A percentile compares a stretch with the other conserved stretches of the same genome.
These are phyloP conservation scores for Lutjanus argentimaculatus DNA, from an alignment of 2,797 vertebrate species.

Conservation along the genomic window DNA sequence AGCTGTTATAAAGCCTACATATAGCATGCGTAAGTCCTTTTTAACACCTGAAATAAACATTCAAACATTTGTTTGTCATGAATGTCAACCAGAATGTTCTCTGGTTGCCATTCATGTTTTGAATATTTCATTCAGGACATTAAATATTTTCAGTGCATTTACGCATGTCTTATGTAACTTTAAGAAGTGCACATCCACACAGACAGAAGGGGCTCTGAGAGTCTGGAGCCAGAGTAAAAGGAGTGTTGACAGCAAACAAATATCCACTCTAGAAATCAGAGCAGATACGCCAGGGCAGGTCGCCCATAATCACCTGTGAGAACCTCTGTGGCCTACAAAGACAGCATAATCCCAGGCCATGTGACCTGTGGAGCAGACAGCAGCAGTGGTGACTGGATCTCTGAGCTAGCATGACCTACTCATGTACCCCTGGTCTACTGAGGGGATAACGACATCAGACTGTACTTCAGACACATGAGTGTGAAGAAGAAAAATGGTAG, in stretches of 20 bases:
- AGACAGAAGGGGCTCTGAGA: slow-evolving; percentile 55
- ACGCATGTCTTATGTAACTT: slow-evolving; percentile 66
- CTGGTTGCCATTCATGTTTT: slow-evolving; percentile 22
- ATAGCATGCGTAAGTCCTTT: slow-evolving; percentile 53
- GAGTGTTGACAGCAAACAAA: slow-evolving; percentile 76
- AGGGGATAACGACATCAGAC: slow-evolving; percentile 36
- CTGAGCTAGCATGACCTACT: slow-evolving; percentile 61
- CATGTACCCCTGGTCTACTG: slow-evolving; percentile 44
- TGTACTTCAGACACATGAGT: slow-evolving; percentile 22
- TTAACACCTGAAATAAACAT: slow-evolving; percentile 54
- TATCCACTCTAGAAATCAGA: slow-evolving; percentile 75
- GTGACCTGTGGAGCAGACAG: slow-evolving; percentile 87
- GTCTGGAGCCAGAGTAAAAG: slow-evolving; percentile 45
- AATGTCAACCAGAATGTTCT: slow-evolving; percentile 25
- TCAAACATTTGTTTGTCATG: slow-evolving; percentile 28
- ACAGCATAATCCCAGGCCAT: slow-evolving; percentile 80
- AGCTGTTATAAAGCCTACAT: slow-evolving; percentile 68
- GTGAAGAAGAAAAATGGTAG: not conserved
- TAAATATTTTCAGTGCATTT: slow-evolving; percentile 31
- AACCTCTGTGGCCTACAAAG: slow-evolving; percentile 83
- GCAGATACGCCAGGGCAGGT: slow-evolving; percentile 68
- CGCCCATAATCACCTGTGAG: slow-evolving; percentile 87
- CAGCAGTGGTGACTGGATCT: slow-evolving; percentile 78
- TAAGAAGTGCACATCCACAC: slow-evolving; percentile 70
- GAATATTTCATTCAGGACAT: slow-evolving; percentile 45